Conservation (phyloP, 2,888 invertebrate genomes). For the Drosophila kanekoi region DNA sequence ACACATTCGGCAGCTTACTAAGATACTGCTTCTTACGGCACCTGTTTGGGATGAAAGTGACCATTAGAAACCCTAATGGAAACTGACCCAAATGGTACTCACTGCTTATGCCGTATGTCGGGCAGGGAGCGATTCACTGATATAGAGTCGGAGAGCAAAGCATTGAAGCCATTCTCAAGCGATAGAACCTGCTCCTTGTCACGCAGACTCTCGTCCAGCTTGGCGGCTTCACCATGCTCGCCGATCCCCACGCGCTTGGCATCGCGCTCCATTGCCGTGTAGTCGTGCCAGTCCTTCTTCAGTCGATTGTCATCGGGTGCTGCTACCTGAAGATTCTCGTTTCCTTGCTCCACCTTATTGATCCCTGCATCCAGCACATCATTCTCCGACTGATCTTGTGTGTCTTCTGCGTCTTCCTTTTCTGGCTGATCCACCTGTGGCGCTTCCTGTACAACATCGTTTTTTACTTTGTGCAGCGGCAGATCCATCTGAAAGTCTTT, state of each 20-base stretch:
- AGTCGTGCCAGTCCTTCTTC: conserved; percentile 94
- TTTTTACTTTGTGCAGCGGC: conserved; percentile 28
- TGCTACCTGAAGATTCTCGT: conserved; percentile 38
- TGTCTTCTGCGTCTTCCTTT: conserved; percentile 20
- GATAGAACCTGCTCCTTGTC: conserved; percentile 89
- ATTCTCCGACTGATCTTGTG: conserved; percentile 7
- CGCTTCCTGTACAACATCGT: neutral
- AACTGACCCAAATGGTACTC: conserved; percentile 49
- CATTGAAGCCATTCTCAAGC: conserved; percentile 97
- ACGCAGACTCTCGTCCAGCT: conserved; percentile 87
- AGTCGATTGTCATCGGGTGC: conserved; percentile 35
- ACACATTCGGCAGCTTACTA: conserved; percentile 88
- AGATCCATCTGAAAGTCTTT: conserved; percentile 22
- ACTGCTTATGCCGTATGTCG: conserved; percentile 90
- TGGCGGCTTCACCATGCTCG: conserved; percentile 90
- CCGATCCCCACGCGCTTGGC: conserved; percentile 88
- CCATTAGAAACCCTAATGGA: neutral
- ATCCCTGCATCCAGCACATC: conserved; percentile 3
- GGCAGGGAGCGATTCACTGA: conserved; percentile 93
- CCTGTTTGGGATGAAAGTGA: conserved; percentile 43
- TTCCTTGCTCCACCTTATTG: neutral
- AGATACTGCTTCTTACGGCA: conserved; percentile 81
- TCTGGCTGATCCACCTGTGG: conserved; percentile 9
- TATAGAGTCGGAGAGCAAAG: conserved; percentile 95
- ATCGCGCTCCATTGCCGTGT: conserved; percentile 89